Conservation (phyloP, 2,113 vertebrate genomes). For the Ardeotis arabs region DNA sequence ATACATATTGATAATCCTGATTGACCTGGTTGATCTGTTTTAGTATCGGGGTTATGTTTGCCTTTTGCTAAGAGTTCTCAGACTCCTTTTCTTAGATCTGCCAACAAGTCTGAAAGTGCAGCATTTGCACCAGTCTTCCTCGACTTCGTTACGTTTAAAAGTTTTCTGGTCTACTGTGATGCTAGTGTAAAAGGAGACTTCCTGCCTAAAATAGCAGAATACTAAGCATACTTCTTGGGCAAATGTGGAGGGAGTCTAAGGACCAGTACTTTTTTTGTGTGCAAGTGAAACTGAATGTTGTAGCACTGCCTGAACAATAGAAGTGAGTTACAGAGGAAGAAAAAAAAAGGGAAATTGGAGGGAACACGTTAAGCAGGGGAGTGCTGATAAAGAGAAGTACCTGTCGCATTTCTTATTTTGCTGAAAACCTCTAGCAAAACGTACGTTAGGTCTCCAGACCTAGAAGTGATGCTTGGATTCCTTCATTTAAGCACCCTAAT, state of each 20-base stretch:
- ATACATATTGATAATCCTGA: neutral
- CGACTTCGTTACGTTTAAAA: neutral
- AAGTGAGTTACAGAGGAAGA: neutral
- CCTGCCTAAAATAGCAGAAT: neutral
- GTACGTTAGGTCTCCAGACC: neutral
- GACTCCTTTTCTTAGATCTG: neutral
- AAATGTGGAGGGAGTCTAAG: neutral
- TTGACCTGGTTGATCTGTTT: neutral
- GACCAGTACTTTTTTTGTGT: neutral
- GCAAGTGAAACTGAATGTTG: neutral
- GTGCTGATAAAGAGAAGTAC: neutral
- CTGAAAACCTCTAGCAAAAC: neutral
- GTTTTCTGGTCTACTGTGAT: neutral
- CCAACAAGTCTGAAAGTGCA: neutral
- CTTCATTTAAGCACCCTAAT: neutral
- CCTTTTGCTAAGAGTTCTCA: neutral
- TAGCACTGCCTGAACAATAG: neutral
- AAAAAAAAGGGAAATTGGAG: neutral
- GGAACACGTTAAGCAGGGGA: neutral
- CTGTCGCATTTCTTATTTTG: neutral
- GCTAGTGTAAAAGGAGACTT: neutral
- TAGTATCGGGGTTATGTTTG: neutral
- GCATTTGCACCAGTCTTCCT: neutral
- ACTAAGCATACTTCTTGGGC: neutral
- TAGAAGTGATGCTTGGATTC: neutral